phyloP scores from a whole-genome alignment of 2,888 invertebrate species.

The Polylopha cassiicola region DNA sequence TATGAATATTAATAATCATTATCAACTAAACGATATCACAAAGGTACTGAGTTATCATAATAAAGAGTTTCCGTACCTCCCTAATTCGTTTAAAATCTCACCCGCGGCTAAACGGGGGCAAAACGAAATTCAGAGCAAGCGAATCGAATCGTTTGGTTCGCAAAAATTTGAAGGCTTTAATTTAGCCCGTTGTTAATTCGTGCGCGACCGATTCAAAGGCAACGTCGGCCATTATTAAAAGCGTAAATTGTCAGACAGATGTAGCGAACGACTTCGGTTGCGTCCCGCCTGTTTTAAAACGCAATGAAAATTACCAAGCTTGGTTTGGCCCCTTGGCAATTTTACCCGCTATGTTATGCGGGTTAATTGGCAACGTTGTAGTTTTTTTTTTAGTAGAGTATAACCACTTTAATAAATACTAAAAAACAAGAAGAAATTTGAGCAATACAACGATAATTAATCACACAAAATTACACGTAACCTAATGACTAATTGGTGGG shows the following conservation, averaged over 20 bases:
- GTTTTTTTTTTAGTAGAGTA: slow-evolving; percentile 1
- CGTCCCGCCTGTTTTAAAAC: slow-evolving; percentile 58
- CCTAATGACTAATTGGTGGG: too few relatives aligned
- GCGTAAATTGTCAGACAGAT: slow-evolving; percentile 76
- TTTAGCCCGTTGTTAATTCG: slow-evolving; percentile 70
- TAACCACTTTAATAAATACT: not conserved
- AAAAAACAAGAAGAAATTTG: too few relatives aligned
- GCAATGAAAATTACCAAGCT: slow-evolving; percentile 53
- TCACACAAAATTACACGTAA: too few relatives aligned
- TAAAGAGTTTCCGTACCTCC: too few relatives aligned
- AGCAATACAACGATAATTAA: too few relatives aligned
- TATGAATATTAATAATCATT: too few relatives aligned
- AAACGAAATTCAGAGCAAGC: slow-evolving; percentile 37
- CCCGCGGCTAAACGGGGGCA: slow-evolving; percentile 44
- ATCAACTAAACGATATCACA: too few relatives aligned
- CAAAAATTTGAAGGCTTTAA: slow-evolving; percentile 71
- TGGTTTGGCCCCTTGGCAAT: slow-evolving; percentile 30
- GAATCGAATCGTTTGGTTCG: slow-evolving; percentile 40
- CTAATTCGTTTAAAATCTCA: slow-evolving; percentile 48
- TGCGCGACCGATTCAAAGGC: slow-evolving; percentile 71
- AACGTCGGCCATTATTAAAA: slow-evolving; percentile 70
- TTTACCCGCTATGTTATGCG: slow-evolving; percentile 25
- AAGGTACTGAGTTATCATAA: too few relatives aligned
- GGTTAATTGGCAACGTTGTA: slow-evolving; percentile 1
- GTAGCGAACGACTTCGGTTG: slow-evolving; percentile 63